These are phyloP conservation scores for Sardina pilchardus DNA, from an alignment of 2,113 vertebrate genomes.

Conservation along the genomic window DNA sequence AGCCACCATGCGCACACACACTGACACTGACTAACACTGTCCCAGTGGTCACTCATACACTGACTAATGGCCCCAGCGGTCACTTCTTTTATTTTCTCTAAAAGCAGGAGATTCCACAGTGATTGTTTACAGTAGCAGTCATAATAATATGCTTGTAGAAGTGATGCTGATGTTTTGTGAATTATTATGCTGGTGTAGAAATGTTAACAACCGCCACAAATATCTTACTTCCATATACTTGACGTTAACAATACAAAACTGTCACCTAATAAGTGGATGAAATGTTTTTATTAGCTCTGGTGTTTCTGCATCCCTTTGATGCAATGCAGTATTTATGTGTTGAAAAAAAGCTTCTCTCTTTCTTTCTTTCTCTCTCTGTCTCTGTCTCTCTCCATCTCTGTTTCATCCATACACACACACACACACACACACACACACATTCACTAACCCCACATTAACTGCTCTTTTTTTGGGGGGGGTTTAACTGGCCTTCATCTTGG, in stretches of 20 bases:
- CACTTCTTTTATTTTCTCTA: neutral
- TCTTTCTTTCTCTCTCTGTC: constrained; percentile 51
- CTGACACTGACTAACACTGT: no score
- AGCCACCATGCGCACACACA: neutral
- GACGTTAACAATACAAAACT: neutral
- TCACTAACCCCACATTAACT: neutral
- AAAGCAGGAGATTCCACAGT: neutral
- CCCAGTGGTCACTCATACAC: neutral
- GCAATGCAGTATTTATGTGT: neutral
- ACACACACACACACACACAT: neutral
- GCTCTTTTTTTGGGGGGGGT: constrained; percentile 13
- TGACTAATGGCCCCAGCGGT: neutral
- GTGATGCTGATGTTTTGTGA: neutral
- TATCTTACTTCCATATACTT: neutral
- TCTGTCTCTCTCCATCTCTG: constrained; percentile 51
- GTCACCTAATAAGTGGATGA: neutral
- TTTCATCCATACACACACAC: constrained; percentile 6
- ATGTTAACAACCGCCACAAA: neutral
- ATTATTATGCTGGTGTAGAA: neutral
- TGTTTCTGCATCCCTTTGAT: neutral
- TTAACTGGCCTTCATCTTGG: constrained; percentile 33
- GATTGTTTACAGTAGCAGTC: neutral
- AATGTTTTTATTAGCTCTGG: neutral
- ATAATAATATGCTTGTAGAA: neutral
- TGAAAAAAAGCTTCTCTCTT: constrained; percentile 39